These are phyloP conservation scores for Dromiciops gliroides DNA, from an alignment of 2,113 vertebrate species.

Conservation along the genomic window DNA sequence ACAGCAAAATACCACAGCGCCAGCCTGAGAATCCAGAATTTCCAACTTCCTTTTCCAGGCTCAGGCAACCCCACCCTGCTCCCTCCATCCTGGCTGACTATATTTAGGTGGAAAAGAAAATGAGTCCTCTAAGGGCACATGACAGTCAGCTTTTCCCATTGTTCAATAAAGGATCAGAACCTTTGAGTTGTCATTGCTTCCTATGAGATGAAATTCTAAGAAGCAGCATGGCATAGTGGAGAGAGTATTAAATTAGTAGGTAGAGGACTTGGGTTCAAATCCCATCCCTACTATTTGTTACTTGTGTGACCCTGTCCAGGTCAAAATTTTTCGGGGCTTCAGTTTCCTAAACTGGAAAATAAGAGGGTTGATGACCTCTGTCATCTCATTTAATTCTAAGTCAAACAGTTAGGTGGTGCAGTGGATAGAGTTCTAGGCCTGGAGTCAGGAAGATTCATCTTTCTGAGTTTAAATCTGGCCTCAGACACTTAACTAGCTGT, in stretches of 20 bases:
- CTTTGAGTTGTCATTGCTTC: conserved; percentile 5
- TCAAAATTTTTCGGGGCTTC: not conserved
- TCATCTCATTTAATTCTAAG: not conserved
- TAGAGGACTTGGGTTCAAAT: not conserved
- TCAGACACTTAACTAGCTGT: not conserved
- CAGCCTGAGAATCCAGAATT: conserved; percentile 16
- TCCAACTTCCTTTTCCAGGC: conserved; percentile 33
- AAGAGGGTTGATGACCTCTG: not conserved
- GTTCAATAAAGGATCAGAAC: not conserved
- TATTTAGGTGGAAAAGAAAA: conserved; percentile 17
- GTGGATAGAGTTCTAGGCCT: not conserved
- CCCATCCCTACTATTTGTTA: not conserved
- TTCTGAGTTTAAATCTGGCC: not conserved
- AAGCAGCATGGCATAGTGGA: not conserved
- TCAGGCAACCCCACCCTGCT: conserved; percentile 20
- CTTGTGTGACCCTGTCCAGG: not conserved
- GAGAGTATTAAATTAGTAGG: not conserved
- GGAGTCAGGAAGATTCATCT: not conserved
- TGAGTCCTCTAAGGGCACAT: conserved; percentile 47
- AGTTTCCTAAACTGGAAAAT: not conserved
- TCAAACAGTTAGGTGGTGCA: not conserved
- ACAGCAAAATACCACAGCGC: not conserved
- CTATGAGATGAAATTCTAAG: not conserved
- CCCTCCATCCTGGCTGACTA: conserved; percentile 35
- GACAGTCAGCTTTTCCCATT: conserved; percentile 1